A percentile compares a stretch with the other conserved stretches of the same genome.
phyloP scores from a whole-genome alignment of 2,888 invertebrate genomes.

The Hylaea fasciaria region DNA sequence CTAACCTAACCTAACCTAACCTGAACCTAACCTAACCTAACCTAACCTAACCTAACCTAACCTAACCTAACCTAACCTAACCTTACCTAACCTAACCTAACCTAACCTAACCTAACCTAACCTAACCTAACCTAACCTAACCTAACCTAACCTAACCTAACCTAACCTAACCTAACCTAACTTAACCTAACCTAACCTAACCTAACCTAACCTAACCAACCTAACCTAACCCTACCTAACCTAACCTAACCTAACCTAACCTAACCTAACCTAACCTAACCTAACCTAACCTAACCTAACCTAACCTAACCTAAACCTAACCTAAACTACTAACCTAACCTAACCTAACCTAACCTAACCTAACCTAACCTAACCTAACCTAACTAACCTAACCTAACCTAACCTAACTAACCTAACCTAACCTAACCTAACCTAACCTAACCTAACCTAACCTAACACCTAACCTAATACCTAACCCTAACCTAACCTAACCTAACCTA shows the following conservation, averaged over 20 bases:
- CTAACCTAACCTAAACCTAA: neutral
- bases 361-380: slow-evolving; percentile 37
- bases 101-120: slow-evolving; percentile 27
- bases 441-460: slow-evolving; percentile 39
- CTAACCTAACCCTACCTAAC: slow-evolving; percentile 35
- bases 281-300: slow-evolving; percentile 39
- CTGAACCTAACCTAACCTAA: slow-evolving; percentile 26
- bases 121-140: slow-evolving; percentile 35
- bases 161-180: slow-evolving; percentile 42
- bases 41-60: slow-evolving; percentile 26
- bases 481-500: slow-evolving; percentile 39
- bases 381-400: slow-evolving; percentile 15
- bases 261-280: slow-evolving; percentile 36
- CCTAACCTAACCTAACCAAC: slow-evolving; percentile 40
- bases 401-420: slow-evolving; percentile 39
- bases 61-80: slow-evolving; percentile 24
- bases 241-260: slow-evolving; percentile 34
- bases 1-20: slow-evolving; percentile 26
- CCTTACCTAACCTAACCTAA: slow-evolving; percentile 26
- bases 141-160: slow-evolving; percentile 42
- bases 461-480: slow-evolving; percentile 38
- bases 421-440: slow-evolving; percentile 39
- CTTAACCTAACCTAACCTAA: slow-evolving; percentile 37
- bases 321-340: too few species aligned
- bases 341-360: slow-evolving; percentile 12